Conservation (phyloP, 35 echinoderm and acorn worm genomes). For the Eucidaris tribuloides region DNA sequence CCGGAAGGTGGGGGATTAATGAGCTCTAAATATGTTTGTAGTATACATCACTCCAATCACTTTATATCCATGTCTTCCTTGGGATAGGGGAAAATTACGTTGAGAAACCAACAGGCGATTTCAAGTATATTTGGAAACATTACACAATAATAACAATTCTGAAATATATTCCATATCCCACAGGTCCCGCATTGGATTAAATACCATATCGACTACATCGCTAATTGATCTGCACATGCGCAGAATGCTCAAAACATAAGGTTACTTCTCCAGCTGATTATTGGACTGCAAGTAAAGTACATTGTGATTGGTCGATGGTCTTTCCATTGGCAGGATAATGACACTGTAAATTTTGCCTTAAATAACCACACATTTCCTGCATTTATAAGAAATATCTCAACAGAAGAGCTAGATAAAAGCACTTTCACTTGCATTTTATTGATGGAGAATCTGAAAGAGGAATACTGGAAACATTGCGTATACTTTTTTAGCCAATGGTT, state of each 20-base stretch:
- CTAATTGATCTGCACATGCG: constrained; percentile 35
- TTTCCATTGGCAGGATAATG: background rate
- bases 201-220: no score
- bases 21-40: no score
- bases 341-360: no score
- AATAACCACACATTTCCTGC: background rate
- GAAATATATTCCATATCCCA: no score
- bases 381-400: background rate
- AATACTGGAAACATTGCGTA: background rate
- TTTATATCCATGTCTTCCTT: no score
- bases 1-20: no score
- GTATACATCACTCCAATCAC: no score
- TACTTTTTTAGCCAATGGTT: background rate
- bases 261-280: constrained; percentile 2
- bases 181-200: no score
- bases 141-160: no score
- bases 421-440: background rate
- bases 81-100: no score
- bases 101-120: no score
- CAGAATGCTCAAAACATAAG: background rate
- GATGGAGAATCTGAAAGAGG: background rate
- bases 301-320: background rate
- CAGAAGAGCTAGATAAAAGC: background rate
- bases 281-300: background rate
- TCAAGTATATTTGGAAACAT: no score